Evolutionary conservation across 1,140 invertebrate species (phyloP).

Genomic region (Cotesia chilonis): DNA sequence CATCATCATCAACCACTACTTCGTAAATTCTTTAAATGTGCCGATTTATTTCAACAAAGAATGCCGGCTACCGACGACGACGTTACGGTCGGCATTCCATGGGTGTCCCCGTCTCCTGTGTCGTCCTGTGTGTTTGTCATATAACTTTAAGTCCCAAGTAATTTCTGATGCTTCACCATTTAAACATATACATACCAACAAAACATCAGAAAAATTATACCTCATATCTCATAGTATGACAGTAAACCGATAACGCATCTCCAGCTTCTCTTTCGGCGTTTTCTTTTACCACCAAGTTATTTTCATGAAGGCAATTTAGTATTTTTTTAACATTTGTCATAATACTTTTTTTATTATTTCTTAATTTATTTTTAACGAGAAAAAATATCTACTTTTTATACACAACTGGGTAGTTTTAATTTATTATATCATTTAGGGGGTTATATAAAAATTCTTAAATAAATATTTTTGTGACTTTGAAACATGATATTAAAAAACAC

Average conservation of each 20-base stretch:
- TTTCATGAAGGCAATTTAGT: conserved; percentile 1
- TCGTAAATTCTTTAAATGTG: conserved; percentile 45
- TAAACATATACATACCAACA: conserved; percentile 3
- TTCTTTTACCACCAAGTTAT: conserved; percentile 1
- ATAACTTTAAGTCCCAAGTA: too few relatives aligned
- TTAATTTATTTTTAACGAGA: too few relatives aligned
- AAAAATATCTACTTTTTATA: too few relatives aligned
- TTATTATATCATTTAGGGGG: too few relatives aligned
- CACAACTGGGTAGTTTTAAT: too few relatives aligned
- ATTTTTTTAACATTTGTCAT: neutral
- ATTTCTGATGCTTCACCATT: too few relatives aligned
- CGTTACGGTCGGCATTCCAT: conserved; percentile 27
- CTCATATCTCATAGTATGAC: conserved; percentile 30
- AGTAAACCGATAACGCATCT: conserved; percentile 37
- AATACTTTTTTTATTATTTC: too few relatives aligned
- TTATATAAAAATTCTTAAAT: too few relatives aligned
- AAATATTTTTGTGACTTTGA: too few relatives aligned
- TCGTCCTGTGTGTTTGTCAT: too few relatives aligned
- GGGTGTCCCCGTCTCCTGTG: conserved; percentile 24
- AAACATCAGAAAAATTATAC: conserved; percentile 5
- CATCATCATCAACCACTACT: conserved; percentile 32
- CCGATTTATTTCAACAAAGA: conserved; percentile 40
- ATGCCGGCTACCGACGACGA: conserved; percentile 32
- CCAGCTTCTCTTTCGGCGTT: conserved; percentile 29
- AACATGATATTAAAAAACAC: conserved; percentile 1